Evolutionary conservation across 2,888 invertebrate species (phyloP).

Genomic region (Esperia sulphurella): DNA sequence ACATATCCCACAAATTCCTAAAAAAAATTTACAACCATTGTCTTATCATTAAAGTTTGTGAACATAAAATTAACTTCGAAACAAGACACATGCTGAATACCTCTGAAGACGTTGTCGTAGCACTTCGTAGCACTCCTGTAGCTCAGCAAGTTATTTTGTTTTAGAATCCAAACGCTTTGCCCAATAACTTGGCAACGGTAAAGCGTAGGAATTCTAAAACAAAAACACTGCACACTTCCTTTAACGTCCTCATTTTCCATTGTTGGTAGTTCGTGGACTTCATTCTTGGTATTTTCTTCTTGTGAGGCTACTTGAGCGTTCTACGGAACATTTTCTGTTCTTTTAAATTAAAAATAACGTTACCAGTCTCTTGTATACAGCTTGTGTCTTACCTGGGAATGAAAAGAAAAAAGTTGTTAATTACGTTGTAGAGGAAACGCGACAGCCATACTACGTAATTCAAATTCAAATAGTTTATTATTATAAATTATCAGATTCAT

Average conservation of each 20-base stretch:
- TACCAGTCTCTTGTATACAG: no score
- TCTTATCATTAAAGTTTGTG: no score
- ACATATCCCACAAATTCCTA: no score
- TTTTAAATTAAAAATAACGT: neutral
- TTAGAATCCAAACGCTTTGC: constrained; percentile 98
- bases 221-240: constrained; percentile 58
- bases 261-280: neutral
- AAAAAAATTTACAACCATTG: no score
- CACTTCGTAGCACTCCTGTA: constrained; percentile 5
- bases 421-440: no score
- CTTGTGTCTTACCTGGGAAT: no score
- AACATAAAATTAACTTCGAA: no score
- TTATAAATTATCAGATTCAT: no score
- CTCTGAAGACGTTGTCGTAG: neutral
- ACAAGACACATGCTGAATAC: no score
- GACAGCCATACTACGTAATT: no score
- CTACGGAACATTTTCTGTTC: neutral
- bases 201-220: constrained; percentile 98
- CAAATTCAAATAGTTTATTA: no score
- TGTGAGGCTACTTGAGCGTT: neutral
- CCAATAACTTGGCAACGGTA: constrained; percentile 87
- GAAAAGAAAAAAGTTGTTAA: no score
- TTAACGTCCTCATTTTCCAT: constrained; percentile 25
- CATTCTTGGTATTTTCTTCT: neutral
- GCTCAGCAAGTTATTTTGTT: constrained; percentile 80